Evolutionary conservation across 2,113 vertebrate genomes (phyloP).

Genomic region (Gorsachius goisagi): DNA sequence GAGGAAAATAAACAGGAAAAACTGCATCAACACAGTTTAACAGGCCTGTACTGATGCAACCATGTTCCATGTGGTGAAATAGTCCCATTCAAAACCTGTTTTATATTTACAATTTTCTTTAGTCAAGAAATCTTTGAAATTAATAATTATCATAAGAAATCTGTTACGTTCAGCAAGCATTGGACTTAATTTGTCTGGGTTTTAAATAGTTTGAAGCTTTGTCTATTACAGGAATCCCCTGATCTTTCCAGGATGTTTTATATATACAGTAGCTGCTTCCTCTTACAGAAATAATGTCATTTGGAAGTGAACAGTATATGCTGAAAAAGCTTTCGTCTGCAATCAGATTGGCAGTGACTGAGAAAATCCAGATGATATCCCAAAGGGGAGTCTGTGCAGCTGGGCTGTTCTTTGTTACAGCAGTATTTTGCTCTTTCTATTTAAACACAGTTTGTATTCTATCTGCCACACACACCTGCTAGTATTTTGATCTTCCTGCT

Average conservation of each 20-base stretch:
- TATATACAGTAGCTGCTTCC: slow-evolving; percentile 55
- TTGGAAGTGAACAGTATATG: slow-evolving; percentile 2
- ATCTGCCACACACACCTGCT: background rate
- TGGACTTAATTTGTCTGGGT: background rate
- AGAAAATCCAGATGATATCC: slow-evolving; percentile 60
- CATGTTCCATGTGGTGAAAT: background rate
- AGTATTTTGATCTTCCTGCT: background rate
- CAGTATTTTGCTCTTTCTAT: background rate
- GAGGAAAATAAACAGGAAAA: background rate
- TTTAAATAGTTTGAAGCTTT: background rate
- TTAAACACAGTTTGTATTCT: background rate
- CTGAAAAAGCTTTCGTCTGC: slow-evolving; percentile 53
- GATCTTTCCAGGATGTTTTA: slow-evolving; percentile 31
- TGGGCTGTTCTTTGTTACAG: slow-evolving; percentile 18
- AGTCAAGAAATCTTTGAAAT: background rate
- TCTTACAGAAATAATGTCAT: slow-evolving; percentile 3
- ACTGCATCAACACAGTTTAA: background rate
- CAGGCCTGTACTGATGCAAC: background rate
- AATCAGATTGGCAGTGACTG: background rate
- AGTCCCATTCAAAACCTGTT: background rate
- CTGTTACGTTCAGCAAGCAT: background rate
- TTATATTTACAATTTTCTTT: background rate
- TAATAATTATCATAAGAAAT: background rate
- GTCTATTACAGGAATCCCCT: background rate
- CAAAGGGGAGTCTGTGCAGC: slow-evolving; percentile 34